These are phyloP conservation scores for Microplitis mediator DNA, from an alignment of 1,140 invertebrate species.

Conservation along the genomic window DNA sequence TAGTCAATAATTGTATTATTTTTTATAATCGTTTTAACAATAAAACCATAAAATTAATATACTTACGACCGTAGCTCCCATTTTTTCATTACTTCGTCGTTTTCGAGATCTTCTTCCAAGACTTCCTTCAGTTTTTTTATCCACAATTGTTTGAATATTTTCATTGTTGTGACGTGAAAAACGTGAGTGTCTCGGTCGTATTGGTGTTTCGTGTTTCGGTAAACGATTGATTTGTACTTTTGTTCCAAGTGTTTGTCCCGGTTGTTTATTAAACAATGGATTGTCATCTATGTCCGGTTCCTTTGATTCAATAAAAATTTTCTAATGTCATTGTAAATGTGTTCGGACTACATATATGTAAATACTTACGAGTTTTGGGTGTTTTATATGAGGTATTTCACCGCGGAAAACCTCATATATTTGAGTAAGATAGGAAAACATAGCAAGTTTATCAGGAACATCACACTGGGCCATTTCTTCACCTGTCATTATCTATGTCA, in stretches of 20 bases:
- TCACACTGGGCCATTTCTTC: constrained; percentile 76
- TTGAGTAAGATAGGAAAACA: constrained; percentile 86
- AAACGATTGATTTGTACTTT: constrained; percentile 55
- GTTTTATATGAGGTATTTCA: constrained; percentile 81
- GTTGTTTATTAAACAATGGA: constrained; percentile 49
- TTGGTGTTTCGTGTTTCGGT: constrained; percentile 45
- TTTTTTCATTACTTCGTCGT: constrained; percentile 63
- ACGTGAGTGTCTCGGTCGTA: constrained; percentile 46
- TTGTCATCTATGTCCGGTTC: constrained; percentile 54
- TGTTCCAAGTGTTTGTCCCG: constrained; percentile 55
- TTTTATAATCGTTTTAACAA: constrained; percentile 2
- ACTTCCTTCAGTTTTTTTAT: constrained; percentile 51
- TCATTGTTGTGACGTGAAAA: constrained; percentile 50
- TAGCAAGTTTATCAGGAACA: constrained; percentile 75
- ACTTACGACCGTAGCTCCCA: constrained; percentile 65
- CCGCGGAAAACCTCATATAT: constrained; percentile 83
- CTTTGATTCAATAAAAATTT: constrained; percentile 35
- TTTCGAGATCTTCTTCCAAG: constrained; percentile 59
- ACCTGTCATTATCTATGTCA: constrained; percentile 75
- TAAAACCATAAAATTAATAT: constrained; percentile 24
- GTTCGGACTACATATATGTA: background rate
- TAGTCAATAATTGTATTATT: background rate
- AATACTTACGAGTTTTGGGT: constrained; percentile 72
- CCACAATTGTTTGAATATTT: constrained; percentile 41
- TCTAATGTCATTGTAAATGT: background rate